These are phyloP conservation scores for Poecile montanus DNA, from an alignment of 2,797 vertebrate genomes.

Conservation along the genomic window DNA sequence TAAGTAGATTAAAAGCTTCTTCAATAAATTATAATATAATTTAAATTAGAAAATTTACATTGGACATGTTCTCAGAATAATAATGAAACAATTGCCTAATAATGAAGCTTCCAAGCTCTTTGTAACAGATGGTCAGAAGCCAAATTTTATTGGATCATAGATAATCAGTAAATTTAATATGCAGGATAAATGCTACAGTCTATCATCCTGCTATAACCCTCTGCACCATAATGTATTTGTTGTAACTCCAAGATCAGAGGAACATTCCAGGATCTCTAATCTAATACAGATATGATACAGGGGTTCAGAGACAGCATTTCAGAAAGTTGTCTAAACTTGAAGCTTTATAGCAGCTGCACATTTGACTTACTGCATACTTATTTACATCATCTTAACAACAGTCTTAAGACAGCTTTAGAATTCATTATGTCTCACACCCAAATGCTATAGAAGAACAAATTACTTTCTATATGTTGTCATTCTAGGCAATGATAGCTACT, in stretches of 20 bases:
- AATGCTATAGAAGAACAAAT: neutral
- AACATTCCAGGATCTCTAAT: neutral
- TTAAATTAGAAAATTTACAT: constrained; percentile 52
- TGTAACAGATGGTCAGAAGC: constrained; percentile 67
- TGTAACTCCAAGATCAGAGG: constrained; percentile 3
- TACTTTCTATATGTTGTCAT: neutral
- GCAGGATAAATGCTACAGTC: constrained; percentile 22
- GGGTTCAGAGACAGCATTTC: neutral
- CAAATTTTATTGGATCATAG: constrained; percentile 55
- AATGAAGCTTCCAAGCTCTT: constrained; percentile 50
- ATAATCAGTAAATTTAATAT: constrained; percentile 64
- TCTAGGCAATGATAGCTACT: neutral
- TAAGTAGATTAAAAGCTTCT: constrained; percentile 48
- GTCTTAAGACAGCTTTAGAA: neutral
- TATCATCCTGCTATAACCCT: constrained; percentile 17
- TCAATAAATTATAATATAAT: constrained; percentile 42
- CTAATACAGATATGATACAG: neutral
- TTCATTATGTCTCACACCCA: neutral
- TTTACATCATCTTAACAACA: neutral
- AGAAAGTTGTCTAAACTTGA: neutral
- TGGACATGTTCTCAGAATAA: constrained; percentile 45
- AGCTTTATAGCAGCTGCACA: neutral
- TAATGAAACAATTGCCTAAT: constrained; percentile 62
- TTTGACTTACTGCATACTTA: neutral
- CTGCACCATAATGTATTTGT: neutral